Conservation (phyloP, 2,113 vertebrate genomes). For the Microcebus griseorufus region DNA sequence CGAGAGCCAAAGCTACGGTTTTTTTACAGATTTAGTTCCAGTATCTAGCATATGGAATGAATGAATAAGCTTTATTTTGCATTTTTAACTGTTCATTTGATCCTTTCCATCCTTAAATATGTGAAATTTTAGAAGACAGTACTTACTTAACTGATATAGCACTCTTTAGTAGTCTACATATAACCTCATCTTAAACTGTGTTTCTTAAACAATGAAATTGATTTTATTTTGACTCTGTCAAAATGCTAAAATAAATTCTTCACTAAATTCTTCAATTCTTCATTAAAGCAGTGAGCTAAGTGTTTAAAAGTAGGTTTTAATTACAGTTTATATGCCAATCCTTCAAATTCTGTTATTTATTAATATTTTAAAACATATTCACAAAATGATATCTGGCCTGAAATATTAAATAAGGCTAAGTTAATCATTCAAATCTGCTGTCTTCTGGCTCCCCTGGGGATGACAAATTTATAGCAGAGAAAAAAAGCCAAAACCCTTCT, state of each 20-base stretch:
- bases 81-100: slow-evolving; percentile 31
- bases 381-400: not conserved
- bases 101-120: not conserved
- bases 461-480: not conserved
- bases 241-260: slow-evolving; percentile 19
- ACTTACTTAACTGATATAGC: not conserved
- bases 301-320: slow-evolving; percentile 36
- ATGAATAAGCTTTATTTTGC: not conserved
- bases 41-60: not conserved
- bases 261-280: slow-evolving; percentile 10
- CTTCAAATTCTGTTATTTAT: not conserved
- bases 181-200: not conserved
- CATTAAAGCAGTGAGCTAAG: not conserved
- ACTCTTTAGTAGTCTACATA: not conserved
- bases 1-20: not conserved
- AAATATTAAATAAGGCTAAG: slow-evolving; percentile 39
- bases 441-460: not conserved
- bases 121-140: not conserved
- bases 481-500: not conserved
- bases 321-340: slow-evolving; percentile 5
- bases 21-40: not conserved
- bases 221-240: not conserved
- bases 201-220: slow-evolving; percentile 32
- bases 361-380: not conserved
- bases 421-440: not conserved